Percentiles rank a stretch among this genome's conserved stretches.
Evolutionary conservation across 2,113 vertebrate species (phyloP).

Genomic region (cattle (Bos taurus)): DNA sequence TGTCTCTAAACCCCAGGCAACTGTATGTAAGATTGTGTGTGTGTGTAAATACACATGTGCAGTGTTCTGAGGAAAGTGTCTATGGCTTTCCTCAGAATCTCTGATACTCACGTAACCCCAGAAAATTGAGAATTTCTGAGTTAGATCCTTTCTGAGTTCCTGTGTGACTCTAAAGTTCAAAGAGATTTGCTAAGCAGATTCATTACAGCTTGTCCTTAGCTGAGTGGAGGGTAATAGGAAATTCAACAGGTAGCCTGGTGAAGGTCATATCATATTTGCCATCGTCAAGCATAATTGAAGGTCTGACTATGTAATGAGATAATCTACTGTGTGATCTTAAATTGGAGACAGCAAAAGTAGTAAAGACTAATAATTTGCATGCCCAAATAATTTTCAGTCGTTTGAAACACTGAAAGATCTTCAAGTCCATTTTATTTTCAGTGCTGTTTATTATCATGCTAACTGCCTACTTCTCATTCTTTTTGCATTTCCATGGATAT

Average conservation of each 20-base stretch:
- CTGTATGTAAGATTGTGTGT: neutral
- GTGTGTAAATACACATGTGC: neutral
- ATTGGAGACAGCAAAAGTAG: neutral
- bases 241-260: neutral
- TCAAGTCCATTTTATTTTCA: conserved; percentile 5
- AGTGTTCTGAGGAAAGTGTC: neutral
- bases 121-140: conserved; percentile 1
- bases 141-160: neutral
- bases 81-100: neutral
- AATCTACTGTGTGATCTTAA: neutral
- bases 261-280: neutral
- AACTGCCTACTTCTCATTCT: conserved; percentile 1
- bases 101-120: neutral
- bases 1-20: neutral
- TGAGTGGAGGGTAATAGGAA: neutral
- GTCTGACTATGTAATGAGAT: neutral
- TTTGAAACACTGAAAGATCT: conserved; percentile 9
- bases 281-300: conserved; percentile 9
- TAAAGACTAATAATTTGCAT: neutral
- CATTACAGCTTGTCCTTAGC: neutral
- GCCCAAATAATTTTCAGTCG: neutral
- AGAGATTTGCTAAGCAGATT: neutral
- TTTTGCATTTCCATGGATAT: neutral
- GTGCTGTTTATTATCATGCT: neutral
- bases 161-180: neutral